Base-by-base conservation (phyloP, 1,140 invertebrate species). In the Trachymyrmex cornetzi region DNA sequence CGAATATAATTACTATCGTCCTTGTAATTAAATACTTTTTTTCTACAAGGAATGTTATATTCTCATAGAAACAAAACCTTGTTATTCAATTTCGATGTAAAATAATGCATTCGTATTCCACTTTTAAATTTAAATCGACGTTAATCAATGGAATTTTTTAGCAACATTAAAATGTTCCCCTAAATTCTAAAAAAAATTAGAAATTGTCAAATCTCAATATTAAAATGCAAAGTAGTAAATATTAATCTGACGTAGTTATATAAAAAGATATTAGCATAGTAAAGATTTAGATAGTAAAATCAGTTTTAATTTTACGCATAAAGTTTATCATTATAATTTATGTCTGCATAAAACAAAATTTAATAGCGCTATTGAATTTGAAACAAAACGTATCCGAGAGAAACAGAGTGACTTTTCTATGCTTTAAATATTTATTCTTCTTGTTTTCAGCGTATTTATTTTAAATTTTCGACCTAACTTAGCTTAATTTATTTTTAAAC, bases 51-150 rank as follows among this genome's bases (percentile, higher is more conserved):
- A 48, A 48, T 9, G 14, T 48, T 3, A 3, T 44, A 44, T 16
- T 63, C 57, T 27, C 7, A 44, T 44, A 27, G 12, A 24, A 61
- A 66, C 12, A 7, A 64, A 64, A n/a, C 24, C 7, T 77, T 30
- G 19, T n/a, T 74, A 34, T 24, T 63, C 22, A 79, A 11, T 64
- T 30, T 63, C 9, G 48, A 9, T 48, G 9, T n/a, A 30, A 38
- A 66, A 79, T 79, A 48, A 48, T 79, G 12, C 1, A 50, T 66
- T 66, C 16, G 12, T 24, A 7, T n/a, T 14, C 38, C 1, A 30
- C 0, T 63, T 79, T 19, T 79, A 79, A 79, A 79, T 79, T 50
- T 22, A 48, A 77, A 77, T 77, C 16, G 14, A 44, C 30, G 9
- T 24, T 61, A 44, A 27, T 63, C 24, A 16, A 30, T 4, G 3